Conservation (phyloP, 2,797 vertebrate species). For the Aeoliscus strigatus region DNA sequence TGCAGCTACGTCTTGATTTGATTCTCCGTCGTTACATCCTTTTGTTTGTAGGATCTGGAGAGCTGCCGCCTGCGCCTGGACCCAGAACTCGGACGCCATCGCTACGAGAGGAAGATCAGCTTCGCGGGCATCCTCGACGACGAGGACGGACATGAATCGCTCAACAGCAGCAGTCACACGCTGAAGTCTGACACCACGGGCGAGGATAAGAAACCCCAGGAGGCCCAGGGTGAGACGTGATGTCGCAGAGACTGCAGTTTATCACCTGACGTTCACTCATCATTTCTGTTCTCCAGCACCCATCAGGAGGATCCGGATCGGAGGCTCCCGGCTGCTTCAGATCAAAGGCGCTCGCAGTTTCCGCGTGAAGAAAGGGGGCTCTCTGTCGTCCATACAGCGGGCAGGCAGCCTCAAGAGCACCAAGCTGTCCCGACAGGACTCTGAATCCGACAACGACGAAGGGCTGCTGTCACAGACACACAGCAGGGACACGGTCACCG, state of each 20-base stretch:
- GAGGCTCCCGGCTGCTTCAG: conserved; percentile 95
- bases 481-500: conserved; percentile 97
- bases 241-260: fast-evolving
- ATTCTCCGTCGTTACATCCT: too few relatives aligned
- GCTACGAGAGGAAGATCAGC: conserved; percentile 99
- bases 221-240: conserved; percentile 65
- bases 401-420: conserved; percentile 99
- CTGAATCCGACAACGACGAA: conserved; percentile 97
- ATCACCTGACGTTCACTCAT: neutral
- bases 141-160: conserved; percentile 92
- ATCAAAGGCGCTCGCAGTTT: conserved; percentile 99
- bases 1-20: too few relatives aligned
- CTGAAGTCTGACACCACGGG: conserved; percentile 92
- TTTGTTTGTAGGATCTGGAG: conserved; percentile 89
- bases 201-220: conserved; percentile 89
- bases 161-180: conserved; percentile 98
- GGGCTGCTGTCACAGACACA: conserved; percentile 88
- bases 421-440: conserved; percentile 97
- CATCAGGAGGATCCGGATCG: conserved; percentile 93
- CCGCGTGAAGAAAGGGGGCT: conserved; percentile 96
- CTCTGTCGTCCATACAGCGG: conserved; percentile 93
- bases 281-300: conserved; percentile 58
- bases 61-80: conserved; percentile 91
- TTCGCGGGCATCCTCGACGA: conserved; percentile 97
- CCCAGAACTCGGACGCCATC: conserved; percentile 91